phyloP scores from a whole-genome alignment of 2,888 invertebrate genomes.

The Podabrus alpinus region DNA sequence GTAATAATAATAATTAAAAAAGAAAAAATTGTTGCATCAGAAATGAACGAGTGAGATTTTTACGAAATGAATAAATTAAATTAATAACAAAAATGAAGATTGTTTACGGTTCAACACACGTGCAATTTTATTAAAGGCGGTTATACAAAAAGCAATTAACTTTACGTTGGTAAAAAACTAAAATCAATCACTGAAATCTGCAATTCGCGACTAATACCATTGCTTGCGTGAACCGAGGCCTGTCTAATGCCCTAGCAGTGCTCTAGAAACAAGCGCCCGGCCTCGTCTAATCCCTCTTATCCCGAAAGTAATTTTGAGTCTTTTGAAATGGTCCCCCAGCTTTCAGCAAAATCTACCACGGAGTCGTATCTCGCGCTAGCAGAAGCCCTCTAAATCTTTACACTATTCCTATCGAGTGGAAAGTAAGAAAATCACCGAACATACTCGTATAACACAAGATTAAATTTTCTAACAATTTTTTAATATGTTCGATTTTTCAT shows the following conservation, averaged over 20 bases:
- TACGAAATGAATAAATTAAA: neutral
- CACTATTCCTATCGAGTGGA: constrained; percentile 39
- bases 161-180: constrained; percentile 40
- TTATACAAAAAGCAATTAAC: constrained; percentile 44
- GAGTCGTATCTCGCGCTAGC: constrained; percentile 52
- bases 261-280: constrained; percentile 52
- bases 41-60: neutral
- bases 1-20: neutral
- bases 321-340: constrained; percentile 61
- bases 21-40: neutral
- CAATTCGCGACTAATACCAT: constrained; percentile 50
- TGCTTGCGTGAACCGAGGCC: constrained; percentile 52
- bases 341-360: constrained; percentile 53
- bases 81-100: constrained; percentile 1
- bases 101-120: constrained; percentile 1
- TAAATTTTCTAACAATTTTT: neutral
- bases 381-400: constrained; percentile 41
- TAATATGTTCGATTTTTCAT: neutral
- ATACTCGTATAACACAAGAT: neutral
- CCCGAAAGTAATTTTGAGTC: constrained; percentile 68
- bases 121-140: constrained; percentile 16
- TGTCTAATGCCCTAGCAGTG: constrained; percentile 49
- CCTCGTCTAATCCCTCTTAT: constrained; percentile 65
- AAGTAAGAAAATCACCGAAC: constrained; percentile 23
- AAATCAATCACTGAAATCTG: constrained; percentile 51